phyloP scores from a whole-genome alignment of 35 echinoderm and acorn worm species.

The Apostichopus californicus region DNA sequence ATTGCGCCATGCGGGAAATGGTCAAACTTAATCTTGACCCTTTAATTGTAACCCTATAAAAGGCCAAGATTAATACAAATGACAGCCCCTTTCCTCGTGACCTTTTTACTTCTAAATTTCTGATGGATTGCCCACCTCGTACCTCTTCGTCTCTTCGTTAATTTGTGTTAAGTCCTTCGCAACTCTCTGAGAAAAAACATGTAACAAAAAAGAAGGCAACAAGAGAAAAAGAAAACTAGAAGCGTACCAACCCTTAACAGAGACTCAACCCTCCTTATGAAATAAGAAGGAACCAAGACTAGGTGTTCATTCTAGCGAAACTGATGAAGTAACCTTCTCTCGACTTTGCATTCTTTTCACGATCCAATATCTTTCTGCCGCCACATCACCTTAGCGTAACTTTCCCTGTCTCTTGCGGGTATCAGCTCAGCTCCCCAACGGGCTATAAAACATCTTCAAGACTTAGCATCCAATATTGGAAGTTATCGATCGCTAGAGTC shows the following conservation, averaged over 20 bases:
- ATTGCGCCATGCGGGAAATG: too few species aligned
- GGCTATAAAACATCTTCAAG: slow-evolving; percentile 41
- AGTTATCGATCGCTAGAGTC: slow-evolving; percentile 22
- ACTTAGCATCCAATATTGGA: slow-evolving; percentile 39
- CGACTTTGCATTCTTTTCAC: slow-evolving; percentile 4
- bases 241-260: background rate
- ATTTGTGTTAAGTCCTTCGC: background rate
- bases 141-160: too few species aligned
- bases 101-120: too few species aligned
- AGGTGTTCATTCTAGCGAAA: background rate
- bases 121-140: too few species aligned
- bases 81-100: too few species aligned
- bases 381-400: slow-evolving; percentile 29
- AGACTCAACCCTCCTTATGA: background rate
- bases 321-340: background rate
- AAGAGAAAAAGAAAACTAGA: background rate
- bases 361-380: slow-evolving; percentile 25
- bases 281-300: background rate
- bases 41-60: too few species aligned
- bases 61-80: too few species aligned
- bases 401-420: slow-evolving; percentile 23
- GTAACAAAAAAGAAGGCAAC: background rate
- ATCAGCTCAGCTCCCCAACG: slow-evolving; percentile 22
- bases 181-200: background rate
- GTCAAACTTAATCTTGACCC: too few species aligned